Evolutionary conservation across 2,797 vertebrate species (phyloP), one percentile per base, ranked within the genome.

Genomic region (Podarcis lilfordi): DNA sequence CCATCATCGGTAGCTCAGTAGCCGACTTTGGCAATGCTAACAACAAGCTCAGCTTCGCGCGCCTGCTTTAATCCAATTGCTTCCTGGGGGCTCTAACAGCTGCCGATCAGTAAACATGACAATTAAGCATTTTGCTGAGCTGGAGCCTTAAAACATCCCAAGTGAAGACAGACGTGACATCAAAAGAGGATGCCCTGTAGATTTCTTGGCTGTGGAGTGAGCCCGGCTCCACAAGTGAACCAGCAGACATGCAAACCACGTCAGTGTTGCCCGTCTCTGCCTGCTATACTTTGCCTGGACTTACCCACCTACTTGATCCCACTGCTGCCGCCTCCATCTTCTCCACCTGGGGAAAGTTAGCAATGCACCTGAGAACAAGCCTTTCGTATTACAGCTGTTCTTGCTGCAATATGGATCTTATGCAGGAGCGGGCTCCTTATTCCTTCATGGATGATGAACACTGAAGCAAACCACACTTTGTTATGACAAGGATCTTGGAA

Each of bases 81-180:
- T 87, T 91, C 91, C 84, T 90, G 77, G 91, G 88, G 45, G 40
- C 79, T 94, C 90, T 79, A 90, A 91, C 80, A 45, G 80, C 5
- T 71, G 55, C 80, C 88, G 69, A 78, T 90, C 89, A 83, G 89
- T 5, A 82, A 83, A 85, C 2, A 0, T 82, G 82, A 25, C n/a
- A 84, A 37, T 82, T 69, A 64, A 64, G 35, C 59, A 29, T 27
- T 93, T 89, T 93, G 82, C 27, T 85, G 83, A 91, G 21, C 27
- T 74, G 68, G 75, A 32, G 64, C 84, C 29, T 37, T 89, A 71
- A 27, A 55, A 50, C 45, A 17, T 79, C 7, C 45, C 37, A 75
- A 27, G 89, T 59, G 21, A 76, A 35, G 32, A 84, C 29, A 45
- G 69, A 82, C 72, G 59, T 80, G 50, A 32, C 37, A 3, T 76